A percentile compares a stretch with the other conserved stretches of the same genome.
Evolutionary conservation across 2,113 vertebrate species (phyloP).

Genomic region (Pithys albifrons): DNA sequence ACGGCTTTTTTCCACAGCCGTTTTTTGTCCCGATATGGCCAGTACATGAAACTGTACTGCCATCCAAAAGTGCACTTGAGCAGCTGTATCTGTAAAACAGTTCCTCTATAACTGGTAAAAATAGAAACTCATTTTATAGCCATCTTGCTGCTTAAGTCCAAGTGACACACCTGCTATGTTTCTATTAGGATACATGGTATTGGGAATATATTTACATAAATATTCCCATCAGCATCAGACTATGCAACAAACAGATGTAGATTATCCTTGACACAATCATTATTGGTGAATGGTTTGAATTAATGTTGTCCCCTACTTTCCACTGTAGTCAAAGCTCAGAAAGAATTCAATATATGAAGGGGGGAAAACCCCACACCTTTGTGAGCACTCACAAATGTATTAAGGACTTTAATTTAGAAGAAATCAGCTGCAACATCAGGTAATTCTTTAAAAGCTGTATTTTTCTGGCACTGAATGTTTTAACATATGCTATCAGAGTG

Average conservation of each 20-base stretch:
- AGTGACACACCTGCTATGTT: slow-evolving; percentile 72
- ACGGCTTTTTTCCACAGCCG: slow-evolving; percentile 77
- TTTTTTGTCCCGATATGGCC: slow-evolving; percentile 98
- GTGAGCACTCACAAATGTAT: not conserved
- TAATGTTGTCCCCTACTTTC: not conserved
- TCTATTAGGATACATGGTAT: slow-evolving; percentile 58
- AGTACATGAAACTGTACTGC: slow-evolving; percentile 84
- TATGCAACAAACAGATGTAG: slow-evolving; percentile 20
- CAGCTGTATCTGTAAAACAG: slow-evolving; percentile 79
- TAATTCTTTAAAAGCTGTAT: not conserved
- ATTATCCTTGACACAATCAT: slow-evolving; percentile 17
- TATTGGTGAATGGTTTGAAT: not conserved
- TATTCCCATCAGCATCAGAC: slow-evolving; percentile 43
- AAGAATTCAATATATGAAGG: not conserved
- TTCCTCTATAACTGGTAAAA: slow-evolving; percentile 79
- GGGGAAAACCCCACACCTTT: not conserved
- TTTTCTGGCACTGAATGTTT: not conserved
- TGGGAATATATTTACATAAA: slow-evolving; percentile 66
- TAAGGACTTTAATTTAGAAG: not conserved
- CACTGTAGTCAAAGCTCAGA: not conserved
- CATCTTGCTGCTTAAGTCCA: slow-evolving; percentile 72
- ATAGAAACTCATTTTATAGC: slow-evolving; percentile 79
- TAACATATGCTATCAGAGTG: not conserved
- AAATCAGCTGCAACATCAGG: not conserved
- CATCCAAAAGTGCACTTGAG: slow-evolving; percentile 81